Conservation (phyloP, 1,140 invertebrate species). For the Diachasma alloeum region DNA sequence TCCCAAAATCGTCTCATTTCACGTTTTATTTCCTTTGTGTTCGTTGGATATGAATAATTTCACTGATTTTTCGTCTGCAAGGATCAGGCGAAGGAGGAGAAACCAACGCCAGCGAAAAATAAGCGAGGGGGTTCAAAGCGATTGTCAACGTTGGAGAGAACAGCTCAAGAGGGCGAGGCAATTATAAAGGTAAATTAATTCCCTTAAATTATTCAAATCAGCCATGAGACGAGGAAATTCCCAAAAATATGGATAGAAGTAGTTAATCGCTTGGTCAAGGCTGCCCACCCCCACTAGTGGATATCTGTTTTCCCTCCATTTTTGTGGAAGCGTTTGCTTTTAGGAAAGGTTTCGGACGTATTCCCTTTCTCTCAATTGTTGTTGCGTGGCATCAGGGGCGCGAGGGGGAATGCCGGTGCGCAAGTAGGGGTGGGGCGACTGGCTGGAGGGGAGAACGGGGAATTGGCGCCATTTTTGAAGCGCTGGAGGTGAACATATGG, state of each 20-base stretch:
- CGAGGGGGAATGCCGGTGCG: conserved; percentile 29
- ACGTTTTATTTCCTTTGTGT: no score
- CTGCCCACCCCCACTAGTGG: conserved; percentile 29
- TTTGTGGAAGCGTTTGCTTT: conserved; percentile 20
- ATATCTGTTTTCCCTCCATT: conserved; percentile 45
- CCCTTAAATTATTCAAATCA: not conserved
- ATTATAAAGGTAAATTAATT: conserved; percentile 57
- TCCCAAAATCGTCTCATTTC: no score
- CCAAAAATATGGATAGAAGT: not conserved
- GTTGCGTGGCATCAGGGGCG: conserved; percentile 8
- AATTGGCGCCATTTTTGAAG: conserved; percentile 38
- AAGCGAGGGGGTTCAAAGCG: conserved; percentile 61
- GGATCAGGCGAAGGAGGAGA: conserved; percentile 56
- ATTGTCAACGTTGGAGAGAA: conserved; percentile 62
- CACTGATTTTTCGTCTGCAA: conserved; percentile 33
- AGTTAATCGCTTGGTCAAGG: not conserved
- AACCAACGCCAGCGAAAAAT: conserved; percentile 58
- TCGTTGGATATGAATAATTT: no score
- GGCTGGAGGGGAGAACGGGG: not conserved
- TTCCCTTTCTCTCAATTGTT: conserved; percentile 24
- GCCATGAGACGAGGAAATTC: not conserved
- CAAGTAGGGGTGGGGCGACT: not conserved
- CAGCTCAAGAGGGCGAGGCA: conserved; percentile 63
- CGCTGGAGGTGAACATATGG: not conserved
- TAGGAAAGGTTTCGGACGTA: conserved; percentile 13